Conservation (phyloP, 2,113 vertebrate genomes). For the Scomber japonicus region DNA sequence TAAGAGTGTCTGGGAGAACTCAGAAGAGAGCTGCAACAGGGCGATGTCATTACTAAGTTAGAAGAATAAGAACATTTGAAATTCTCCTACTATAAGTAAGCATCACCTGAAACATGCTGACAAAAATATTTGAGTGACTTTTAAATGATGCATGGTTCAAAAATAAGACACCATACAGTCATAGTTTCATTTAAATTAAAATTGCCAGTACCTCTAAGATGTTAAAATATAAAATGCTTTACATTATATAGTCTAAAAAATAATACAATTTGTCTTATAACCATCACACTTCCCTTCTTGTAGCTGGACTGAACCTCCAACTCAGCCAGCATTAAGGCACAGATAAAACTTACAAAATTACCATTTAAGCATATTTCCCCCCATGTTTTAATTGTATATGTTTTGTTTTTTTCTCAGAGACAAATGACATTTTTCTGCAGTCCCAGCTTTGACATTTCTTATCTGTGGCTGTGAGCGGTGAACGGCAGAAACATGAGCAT, state of each 20-base stretch:
- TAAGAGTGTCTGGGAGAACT: slow-evolving; percentile 70
- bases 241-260: too few species aligned
- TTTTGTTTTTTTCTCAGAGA: not conserved
- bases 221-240: not conserved
- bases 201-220: too few species aligned
- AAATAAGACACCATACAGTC: not conserved
- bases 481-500: slow-evolving; percentile 80
- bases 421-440: not conserved
- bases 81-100: not conserved
- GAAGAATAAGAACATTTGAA: not conserved
- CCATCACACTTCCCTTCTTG: slow-evolving; percentile 3
- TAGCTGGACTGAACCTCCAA: slow-evolving; percentile 67
- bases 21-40: slow-evolving; percentile 78
- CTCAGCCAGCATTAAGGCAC: slow-evolving; percentile 64
- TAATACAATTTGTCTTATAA: too few species aligned
- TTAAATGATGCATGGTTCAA: not conserved
- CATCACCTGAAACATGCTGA: not conserved
- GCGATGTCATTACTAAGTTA: slow-evolving; percentile 64
- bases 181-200: not conserved
- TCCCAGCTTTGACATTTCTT: not conserved
- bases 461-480: slow-evolving; percentile 24
- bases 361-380: not conserved
- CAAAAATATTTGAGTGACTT: not conserved
- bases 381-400: not conserved
- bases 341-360: slow-evolving; percentile 9